Evolutionary conservation across 2,113 vertebrate species (phyloP).

Genomic region (Sinocyclocheilus anshuiensis): DNA sequence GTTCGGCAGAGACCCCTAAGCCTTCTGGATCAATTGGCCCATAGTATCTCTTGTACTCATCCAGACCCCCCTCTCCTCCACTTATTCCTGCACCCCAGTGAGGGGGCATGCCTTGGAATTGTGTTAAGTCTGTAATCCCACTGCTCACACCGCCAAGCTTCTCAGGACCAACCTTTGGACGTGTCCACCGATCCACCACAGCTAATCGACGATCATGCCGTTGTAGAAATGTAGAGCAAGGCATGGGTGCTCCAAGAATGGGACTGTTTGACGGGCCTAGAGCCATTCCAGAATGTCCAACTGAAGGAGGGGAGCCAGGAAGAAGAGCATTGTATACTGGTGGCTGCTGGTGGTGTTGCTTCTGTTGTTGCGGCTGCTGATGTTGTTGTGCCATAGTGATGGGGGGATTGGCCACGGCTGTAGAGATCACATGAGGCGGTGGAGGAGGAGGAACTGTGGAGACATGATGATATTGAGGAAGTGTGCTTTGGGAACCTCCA

Average conservation of each 20-base stretch:
- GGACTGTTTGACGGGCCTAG: conserved; percentile 82
- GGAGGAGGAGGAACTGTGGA: conserved; percentile 66
- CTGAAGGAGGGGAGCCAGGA: conserved; percentile 74
- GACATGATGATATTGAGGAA: conserved; percentile 75
- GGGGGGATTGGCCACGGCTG: conserved; percentile 73
- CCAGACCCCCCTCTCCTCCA: conserved; percentile 71
- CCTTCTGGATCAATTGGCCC: conserved; percentile 91
- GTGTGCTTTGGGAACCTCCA: conserved; percentile 66
- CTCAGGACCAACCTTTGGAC: conserved; percentile 74
- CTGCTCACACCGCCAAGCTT: conserved; percentile 73
- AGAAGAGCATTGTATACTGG: conserved; percentile 73
- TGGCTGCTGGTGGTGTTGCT: conserved; percentile 69
- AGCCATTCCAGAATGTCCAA: conserved; percentile 77
- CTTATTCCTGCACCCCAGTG: conserved; percentile 68
- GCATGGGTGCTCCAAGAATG: conserved; percentile 79
- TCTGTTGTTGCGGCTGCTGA: conserved; percentile 70
- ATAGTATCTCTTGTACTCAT: conserved; percentile 90
- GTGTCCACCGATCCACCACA: conserved; percentile 86
- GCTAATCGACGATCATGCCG: conserved; percentile 82
- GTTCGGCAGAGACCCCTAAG: conserved; percentile 72
- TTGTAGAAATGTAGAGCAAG: conserved; percentile 84
- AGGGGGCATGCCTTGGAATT: conserved; percentile 68
- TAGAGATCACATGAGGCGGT: conserved; percentile 73
- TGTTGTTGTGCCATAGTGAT: conserved; percentile 74
- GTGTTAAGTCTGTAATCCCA: conserved; percentile 69